Conservation (phyloP, 2,888 invertebrate genomes). For the Drosophila tripunctata region DNA sequence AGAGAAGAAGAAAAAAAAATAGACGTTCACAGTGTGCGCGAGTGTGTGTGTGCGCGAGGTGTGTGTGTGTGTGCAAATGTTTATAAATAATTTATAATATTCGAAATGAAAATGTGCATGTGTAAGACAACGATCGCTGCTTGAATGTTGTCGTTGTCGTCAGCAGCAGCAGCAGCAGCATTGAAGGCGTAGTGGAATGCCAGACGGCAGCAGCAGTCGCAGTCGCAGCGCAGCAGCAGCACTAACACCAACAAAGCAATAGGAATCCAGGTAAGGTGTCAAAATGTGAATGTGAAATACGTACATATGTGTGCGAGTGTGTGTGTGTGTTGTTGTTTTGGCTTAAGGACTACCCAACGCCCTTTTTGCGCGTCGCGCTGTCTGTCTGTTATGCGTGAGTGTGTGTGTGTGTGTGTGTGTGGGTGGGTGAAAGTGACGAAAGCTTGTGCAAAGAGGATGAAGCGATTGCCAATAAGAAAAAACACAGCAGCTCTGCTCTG, state of each 20-base stretch:
- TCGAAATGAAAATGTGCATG: slow-evolving; percentile 65
- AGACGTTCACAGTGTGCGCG: slow-evolving; percentile 22
- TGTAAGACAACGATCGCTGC: slow-evolving; percentile 55
- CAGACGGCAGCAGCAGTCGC: slow-evolving; percentile 42
- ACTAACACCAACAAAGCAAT: slow-evolving; percentile 48
- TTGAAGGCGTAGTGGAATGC: slow-evolving; percentile 61
- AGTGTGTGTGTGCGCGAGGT: slow-evolving; percentile 40
- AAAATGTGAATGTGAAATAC: slow-evolving; percentile 34
- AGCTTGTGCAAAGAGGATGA: slow-evolving; percentile 62
- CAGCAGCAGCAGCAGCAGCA: slow-evolving; percentile 46
- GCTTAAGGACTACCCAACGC: slow-evolving; percentile 64
- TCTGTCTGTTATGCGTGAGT: slow-evolving; percentile 46
- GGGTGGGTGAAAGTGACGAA: slow-evolving; percentile 67
- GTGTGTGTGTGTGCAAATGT: slow-evolving; percentile 63
- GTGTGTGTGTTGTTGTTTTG: slow-evolving; percentile 33
- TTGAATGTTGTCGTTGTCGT: slow-evolving; percentile 49
- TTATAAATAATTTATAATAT: slow-evolving; percentile 73
- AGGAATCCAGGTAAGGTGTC: slow-evolving; percentile 56
- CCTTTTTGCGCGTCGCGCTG: slow-evolving; percentile 71
- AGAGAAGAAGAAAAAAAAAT: slow-evolving; percentile 3
- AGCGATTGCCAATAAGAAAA: slow-evolving; percentile 45
- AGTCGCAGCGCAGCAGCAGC: slow-evolving; percentile 42
- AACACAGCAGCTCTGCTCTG: slow-evolving; percentile 2
- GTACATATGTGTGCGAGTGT: slow-evolving; percentile 1
- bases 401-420: slow-evolving; percentile 18